phyloP scores from a whole-genome alignment of 1,140 invertebrate genomes.

The Drosophila erecta region DNA sequence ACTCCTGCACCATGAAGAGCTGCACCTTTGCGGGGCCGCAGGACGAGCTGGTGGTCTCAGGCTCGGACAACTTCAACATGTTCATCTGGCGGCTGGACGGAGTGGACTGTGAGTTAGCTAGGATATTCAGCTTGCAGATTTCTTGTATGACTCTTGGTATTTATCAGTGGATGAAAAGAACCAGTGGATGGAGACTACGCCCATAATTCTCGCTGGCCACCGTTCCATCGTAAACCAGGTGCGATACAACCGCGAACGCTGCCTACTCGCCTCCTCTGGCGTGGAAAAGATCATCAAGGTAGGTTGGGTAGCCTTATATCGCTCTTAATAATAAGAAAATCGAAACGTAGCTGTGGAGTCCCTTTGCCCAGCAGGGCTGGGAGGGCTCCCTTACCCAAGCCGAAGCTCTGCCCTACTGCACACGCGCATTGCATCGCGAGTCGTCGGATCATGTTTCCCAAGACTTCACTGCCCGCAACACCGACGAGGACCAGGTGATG shows the following conservation, averaged over 20 bases:
- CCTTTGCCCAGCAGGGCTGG: conserved; percentile 88
- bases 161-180: conserved; percentile 75
- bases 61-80: conserved; percentile 97
- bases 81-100: conserved; percentile 95
- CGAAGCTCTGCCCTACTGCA: conserved; percentile 87
- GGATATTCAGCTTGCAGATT: neutral
- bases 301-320: neutral
- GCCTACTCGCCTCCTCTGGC: conserved; percentile 95
- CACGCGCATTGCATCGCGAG: conserved; percentile 93
- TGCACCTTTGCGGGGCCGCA: conserved; percentile 96
- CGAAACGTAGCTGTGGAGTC: conserved; percentile 90
- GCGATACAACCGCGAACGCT: conserved; percentile 93
- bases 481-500: conserved; percentile 96
- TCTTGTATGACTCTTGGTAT: neutral
- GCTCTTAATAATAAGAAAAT: neutral
- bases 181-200: conserved; percentile 88
- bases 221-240: conserved; percentile 98
- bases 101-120: conserved; percentile 85
- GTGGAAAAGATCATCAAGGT: conserved; percentile 98
- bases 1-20: conserved; percentile 98
- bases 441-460: conserved; percentile 92
- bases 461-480: conserved; percentile 93
- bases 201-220: conserved; percentile 94
- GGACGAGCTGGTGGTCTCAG: conserved; percentile 95
- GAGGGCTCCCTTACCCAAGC: conserved; percentile 86